A percentile compares a stretch with the other conserved stretches of the same genome.
Evolutionary conservation across 2,113 vertebrate genomes (phyloP).

Genomic region (Eclectus roratus): DNA sequence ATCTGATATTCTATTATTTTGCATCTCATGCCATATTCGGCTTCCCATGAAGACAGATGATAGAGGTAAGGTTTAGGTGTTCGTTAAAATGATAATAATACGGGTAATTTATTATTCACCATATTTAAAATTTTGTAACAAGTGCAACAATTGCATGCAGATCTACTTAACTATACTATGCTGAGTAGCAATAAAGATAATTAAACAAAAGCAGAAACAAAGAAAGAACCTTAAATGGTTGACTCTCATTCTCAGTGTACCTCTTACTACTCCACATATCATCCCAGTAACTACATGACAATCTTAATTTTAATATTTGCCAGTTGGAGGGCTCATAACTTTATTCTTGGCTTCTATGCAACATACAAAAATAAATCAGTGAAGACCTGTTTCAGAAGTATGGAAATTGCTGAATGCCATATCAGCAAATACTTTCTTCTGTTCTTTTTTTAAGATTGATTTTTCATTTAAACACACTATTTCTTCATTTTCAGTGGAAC

Average conservation of each 20-base stretch:
- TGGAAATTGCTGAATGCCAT: neutral
- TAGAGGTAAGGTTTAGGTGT: neutral
- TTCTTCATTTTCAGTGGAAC: conserved; percentile 1
- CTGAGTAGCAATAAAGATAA: neutral
- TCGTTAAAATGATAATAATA: neutral
- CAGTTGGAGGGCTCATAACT: neutral
- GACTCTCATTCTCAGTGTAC: neutral
- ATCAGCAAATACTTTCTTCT: neutral
- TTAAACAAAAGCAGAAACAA: neutral
- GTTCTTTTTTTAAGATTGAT: neutral
- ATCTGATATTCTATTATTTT: neutral
- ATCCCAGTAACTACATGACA: neutral
- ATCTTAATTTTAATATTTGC: neutral
- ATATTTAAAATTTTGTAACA: neutral
- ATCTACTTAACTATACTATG: neutral
- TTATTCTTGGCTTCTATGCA: neutral
- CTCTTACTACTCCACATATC: neutral
- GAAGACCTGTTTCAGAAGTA: neutral
- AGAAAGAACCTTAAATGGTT: neutral
- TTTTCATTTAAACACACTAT: neutral
- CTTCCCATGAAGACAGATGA: neutral
- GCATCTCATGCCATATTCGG: neutral
- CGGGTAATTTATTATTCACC: neutral
- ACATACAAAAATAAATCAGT: neutral
- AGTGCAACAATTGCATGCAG: neutral